A percentile compares a stretch with the other conserved stretches of the same genome.
Conservation (phyloP, 2,888 invertebrate species). For the Xylophagus ater region DNA sequence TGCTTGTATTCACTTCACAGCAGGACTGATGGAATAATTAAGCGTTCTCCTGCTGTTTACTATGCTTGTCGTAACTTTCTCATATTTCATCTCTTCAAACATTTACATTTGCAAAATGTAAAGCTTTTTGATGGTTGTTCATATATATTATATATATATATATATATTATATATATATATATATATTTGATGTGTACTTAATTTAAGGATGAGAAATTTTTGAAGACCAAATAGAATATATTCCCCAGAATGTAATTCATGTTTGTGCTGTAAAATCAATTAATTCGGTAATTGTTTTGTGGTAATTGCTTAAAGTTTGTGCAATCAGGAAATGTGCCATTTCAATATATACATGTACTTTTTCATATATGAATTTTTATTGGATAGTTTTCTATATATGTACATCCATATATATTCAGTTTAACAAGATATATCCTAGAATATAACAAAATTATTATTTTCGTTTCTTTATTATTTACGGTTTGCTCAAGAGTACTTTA, state of each 20-base stretch:
- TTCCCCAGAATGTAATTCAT: conserved; percentile 11
- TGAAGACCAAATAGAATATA: conserved; percentile 5
- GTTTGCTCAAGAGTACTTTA: not conserved
- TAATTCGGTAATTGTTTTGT: conserved; percentile 22
- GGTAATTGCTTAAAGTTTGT: conserved; percentile 19
- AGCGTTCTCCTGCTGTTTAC: conserved; percentile 8
- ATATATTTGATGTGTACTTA: conserved; percentile 12
- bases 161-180: too few relatives aligned
- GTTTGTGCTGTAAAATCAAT: conserved; percentile 21
- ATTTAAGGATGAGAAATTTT: conserved; percentile 10
- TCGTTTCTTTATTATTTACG: not conserved
- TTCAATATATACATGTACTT: conserved; percentile 6
- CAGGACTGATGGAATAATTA: conserved; percentile 10
- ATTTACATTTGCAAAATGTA: conserved; percentile 1
- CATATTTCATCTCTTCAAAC: not conserved
- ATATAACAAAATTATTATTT: not conserved
- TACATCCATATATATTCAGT: conserved; percentile 8
- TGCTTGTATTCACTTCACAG: conserved; percentile 8
- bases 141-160: too few relatives aligned
- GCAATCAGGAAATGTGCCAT: conserved; percentile 8
- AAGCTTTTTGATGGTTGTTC: too few relatives aligned
- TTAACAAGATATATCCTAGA: not conserved
- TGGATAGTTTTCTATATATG: conserved; percentile 5
- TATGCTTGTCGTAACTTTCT: not conserved
- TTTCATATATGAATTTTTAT: conserved; percentile 9